Conservation (phyloP, 1,140 invertebrate genomes). For the Thaumetopoea pityocampa region DNA sequence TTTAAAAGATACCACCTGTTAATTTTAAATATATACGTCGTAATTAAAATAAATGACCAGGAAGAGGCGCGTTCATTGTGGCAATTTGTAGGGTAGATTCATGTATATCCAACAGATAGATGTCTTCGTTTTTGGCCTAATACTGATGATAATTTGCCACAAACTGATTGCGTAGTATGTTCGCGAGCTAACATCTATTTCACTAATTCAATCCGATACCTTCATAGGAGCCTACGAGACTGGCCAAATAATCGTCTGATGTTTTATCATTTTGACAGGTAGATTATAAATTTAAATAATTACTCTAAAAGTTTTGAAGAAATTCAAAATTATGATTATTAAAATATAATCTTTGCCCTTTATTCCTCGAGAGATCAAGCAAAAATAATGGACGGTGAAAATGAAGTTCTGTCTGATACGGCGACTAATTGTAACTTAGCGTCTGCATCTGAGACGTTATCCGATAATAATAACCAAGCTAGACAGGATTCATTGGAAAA, state of each 20-base stretch:
- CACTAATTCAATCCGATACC: no score
- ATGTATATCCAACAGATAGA: no score
- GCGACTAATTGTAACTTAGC: slow-evolving; percentile 53
- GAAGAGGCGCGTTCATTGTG: no score
- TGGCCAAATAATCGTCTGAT: slow-evolving; percentile 13
- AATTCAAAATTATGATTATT: slow-evolving; percentile 43
- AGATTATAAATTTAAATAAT: slow-evolving; percentile 20
- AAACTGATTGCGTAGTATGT: no score
- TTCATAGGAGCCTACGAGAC: background rate
- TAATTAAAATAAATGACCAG: no score
- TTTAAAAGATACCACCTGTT: no score
- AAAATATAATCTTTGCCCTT: slow-evolving; percentile 23
- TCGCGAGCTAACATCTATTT: no score
- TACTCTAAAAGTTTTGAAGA: slow-evolving; percentile 22
- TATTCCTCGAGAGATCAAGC: slow-evolving; percentile 23
- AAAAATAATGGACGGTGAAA: slow-evolving; percentile 54
- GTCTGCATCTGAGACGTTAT: slow-evolving; percentile 49
- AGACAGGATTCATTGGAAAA: slow-evolving; percentile 65
- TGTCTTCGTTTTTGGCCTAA: no score
- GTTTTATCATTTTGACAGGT: slow-evolving; percentile 23
- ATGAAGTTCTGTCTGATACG: slow-evolving; percentile 54
- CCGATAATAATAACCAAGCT: slow-evolving; percentile 54
- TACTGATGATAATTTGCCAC: no score
- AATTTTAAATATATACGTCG: no score
- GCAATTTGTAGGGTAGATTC: no score